Evolutionary conservation across 2,888 invertebrate genomes (phyloP).

Genomic region (Brenthis ino): DNA sequence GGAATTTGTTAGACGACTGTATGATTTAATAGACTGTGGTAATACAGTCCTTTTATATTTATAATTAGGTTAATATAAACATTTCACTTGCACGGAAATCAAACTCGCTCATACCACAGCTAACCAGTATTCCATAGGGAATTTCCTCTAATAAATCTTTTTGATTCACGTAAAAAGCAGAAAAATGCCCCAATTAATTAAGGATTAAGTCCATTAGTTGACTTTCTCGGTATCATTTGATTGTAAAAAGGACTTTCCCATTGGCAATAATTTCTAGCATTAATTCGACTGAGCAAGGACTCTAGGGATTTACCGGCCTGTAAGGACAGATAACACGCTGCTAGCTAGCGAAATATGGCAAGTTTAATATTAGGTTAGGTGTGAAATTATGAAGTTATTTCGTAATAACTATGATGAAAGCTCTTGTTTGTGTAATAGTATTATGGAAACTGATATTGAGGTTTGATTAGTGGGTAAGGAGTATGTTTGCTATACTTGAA

Average conservation of each 20-base stretch:
- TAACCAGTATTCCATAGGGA: neutral
- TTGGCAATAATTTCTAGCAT: constrained; percentile 32
- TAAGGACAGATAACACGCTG: constrained; percentile 29
- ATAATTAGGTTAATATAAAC: too few relatives aligned
- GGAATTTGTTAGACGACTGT: too few relatives aligned
- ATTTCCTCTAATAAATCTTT: constrained; percentile 2
- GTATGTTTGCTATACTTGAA: too few relatives aligned
- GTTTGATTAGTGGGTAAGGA: too few relatives aligned
- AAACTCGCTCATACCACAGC: neutral
- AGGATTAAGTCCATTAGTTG: constrained; percentile 13
- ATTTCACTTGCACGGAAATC: too few relatives aligned
- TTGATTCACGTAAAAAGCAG: constrained; percentile 3
- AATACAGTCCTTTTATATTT: too few relatives aligned
- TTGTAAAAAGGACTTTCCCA: constrained; percentile 13
- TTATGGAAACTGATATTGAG: too few relatives aligned
- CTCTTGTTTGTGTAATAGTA: too few relatives aligned
- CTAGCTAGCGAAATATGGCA: constrained; percentile 30
- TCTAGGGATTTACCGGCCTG: constrained; percentile 31
- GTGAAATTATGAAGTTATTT: constrained; percentile 3
- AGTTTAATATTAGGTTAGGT: constrained; percentile 13
- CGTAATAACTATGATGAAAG: neutral
- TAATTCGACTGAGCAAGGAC: constrained; percentile 32
- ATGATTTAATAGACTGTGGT: too few relatives aligned
- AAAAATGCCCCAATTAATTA: constrained; percentile 14
- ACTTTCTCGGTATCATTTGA: constrained; percentile 13